Percentiles rank a stretch among this genome's conserved stretches.
These are phyloP conservation scores for Entomobrya multifasciata DNA, from an alignment of 2,888 invertebrate species.

Conservation along the genomic window DNA sequence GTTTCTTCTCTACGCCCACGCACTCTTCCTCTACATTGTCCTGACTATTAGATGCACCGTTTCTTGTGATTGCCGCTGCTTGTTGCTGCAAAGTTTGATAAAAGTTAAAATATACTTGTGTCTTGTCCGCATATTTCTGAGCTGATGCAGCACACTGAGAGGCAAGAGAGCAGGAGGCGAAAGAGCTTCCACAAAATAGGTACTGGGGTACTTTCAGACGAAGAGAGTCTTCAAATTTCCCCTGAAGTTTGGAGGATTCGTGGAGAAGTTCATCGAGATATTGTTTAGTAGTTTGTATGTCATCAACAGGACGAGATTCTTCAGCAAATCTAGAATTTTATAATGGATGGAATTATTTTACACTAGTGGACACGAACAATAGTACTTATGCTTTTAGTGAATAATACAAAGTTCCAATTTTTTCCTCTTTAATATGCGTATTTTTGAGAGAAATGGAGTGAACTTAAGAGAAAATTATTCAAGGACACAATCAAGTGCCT, in stretches of 20 bases:
- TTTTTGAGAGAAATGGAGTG: too few relatives aligned
- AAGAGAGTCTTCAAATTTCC: conserved; percentile 69
- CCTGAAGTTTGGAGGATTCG: conserved; percentile 63
- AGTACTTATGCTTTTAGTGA: too few relatives aligned
- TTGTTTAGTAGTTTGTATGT: conserved; percentile 49
- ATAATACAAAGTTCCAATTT: too few relatives aligned
- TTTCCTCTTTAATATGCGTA: too few relatives aligned
- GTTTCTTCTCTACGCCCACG: conserved; percentile 28
- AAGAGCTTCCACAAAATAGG: conserved; percentile 34
- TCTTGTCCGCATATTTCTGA: conserved; percentile 51
- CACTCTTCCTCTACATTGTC: conserved; percentile 21
- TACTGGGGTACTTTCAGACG: conserved; percentile 72
- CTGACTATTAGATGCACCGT: background rate
- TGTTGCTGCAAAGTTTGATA: conserved; percentile 61
- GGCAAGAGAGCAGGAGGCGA: conserved; percentile 62
- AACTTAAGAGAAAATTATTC: too few relatives aligned
- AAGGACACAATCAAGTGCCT: too few relatives aligned
- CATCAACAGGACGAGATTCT: conserved; percentile 49
- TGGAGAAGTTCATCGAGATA: conserved; percentile 70
- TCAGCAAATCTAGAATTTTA: conserved; percentile 62
- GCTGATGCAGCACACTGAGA: conserved; percentile 60
- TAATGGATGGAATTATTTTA: too few relatives aligned
- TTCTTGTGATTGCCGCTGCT: background rate
- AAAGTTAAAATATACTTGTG: conserved; percentile 68
- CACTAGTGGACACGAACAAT: too few relatives aligned